Evolutionary conservation across 2,888 invertebrate species (phyloP).

Genomic region (Azorinus chamasolen): DNA sequence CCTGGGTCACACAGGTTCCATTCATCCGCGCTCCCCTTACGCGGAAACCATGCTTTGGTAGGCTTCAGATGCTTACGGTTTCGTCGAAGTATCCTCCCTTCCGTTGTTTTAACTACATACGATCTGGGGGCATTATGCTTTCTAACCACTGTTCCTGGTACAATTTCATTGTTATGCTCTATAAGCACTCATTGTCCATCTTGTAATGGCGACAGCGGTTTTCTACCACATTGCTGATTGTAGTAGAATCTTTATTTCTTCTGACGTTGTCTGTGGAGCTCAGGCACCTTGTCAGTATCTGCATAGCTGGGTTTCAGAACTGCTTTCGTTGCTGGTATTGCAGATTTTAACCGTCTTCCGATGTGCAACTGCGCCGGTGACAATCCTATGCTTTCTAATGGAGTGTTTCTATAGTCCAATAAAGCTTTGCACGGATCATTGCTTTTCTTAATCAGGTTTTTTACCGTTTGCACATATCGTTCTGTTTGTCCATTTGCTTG

Average conservation of each 20-base stretch:
- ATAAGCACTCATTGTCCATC: slow-evolving; percentile 3
- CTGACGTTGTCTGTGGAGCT: slow-evolving; percentile 1
- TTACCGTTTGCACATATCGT: slow-evolving; percentile 40
- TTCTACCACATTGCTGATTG: neutral
- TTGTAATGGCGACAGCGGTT: neutral
- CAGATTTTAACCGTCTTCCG: neutral
- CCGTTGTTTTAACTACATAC: slow-evolving; percentile 4
- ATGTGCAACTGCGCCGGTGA: slow-evolving; percentile 4
- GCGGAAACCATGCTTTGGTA: slow-evolving; percentile 3
- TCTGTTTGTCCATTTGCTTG: slow-evolving; percentile 36
- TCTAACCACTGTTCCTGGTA: slow-evolving; percentile 8
- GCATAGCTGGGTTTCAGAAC: slow-evolving; percentile 17
- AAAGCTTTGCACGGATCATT: slow-evolving; percentile 50
- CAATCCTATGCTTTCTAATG: slow-evolving; percentile 27
- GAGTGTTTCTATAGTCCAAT: slow-evolving; percentile 58
- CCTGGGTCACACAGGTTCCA: too few relatives aligned
- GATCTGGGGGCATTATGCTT: slow-evolving; percentile 12
- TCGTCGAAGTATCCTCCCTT: slow-evolving; percentile 5
- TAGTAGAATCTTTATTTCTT: slow-evolving; percentile 9
- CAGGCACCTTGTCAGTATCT: neutral
- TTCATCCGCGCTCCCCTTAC: too few relatives aligned
- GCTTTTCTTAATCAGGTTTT: slow-evolving; percentile 15
- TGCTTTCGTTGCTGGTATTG: slow-evolving; percentile 17
- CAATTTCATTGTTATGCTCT: neutral
- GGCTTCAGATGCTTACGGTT: slow-evolving; percentile 27